Evolutionary conservation across 2,113 vertebrate species (phyloP).

Genomic region (Microcebus jonahi): DNA sequence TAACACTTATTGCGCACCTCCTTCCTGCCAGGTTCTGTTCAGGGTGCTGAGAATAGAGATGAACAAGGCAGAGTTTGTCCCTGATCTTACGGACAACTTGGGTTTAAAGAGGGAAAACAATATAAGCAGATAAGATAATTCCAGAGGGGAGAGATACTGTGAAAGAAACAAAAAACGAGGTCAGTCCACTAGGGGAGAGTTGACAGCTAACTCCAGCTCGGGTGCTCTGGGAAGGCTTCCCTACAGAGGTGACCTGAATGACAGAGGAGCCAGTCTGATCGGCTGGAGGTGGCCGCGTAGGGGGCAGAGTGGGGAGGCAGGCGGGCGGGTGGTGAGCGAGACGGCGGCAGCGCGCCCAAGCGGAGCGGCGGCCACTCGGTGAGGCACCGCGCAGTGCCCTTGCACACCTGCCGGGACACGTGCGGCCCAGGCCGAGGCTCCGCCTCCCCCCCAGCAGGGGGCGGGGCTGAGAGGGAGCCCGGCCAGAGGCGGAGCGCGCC

Average conservation of each 20-base stretch:
- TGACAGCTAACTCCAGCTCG: background rate
- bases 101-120: background rate
- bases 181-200: background rate
- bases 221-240: background rate
- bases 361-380: rapidly evolving
- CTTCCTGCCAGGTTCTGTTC: background rate
- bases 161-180: background rate
- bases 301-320: background rate
- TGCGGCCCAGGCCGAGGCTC: rapidly evolving
- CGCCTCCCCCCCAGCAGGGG: background rate
- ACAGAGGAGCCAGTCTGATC: background rate
- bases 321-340: background rate
- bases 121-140: background rate
- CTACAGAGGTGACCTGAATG: background rate
- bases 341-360: background rate
- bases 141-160: background rate
- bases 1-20: background rate
- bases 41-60: slow-evolving; percentile 1
- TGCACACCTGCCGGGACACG: background rate
- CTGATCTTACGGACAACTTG: background rate
- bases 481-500: background rate
- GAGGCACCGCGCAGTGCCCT: background rate
- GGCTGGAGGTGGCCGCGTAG: background rate
- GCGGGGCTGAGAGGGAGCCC: background rate
- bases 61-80: slow-evolving; percentile 17